These are phyloP conservation scores for Cylas formicarius DNA, from an alignment of 1,140 invertebrate genomes.

Conservation along the genomic window DNA sequence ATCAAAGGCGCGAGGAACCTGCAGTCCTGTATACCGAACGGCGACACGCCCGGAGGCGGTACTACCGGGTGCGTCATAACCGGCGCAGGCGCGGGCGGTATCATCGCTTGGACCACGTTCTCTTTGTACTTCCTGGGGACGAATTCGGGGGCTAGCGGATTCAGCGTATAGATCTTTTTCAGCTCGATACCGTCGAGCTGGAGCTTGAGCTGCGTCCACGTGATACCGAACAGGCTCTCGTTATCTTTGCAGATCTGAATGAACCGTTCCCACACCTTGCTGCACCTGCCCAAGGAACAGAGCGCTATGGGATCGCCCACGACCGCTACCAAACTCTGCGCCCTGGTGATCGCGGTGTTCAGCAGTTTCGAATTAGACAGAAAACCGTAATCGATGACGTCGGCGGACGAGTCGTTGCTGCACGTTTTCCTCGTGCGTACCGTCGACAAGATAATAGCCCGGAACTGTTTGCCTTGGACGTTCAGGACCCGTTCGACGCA, in stretches of 20 bases:
- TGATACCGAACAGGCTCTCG: conserved; percentile 69
- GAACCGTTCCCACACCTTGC: conserved; percentile 78
- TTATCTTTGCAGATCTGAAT: conserved; percentile 66
- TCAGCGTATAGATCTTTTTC: conserved; percentile 67
- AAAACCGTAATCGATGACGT: conserved; percentile 75
- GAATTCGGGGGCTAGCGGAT: conserved; percentile 78
- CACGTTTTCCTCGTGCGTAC: conserved; percentile 73
- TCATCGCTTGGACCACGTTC: conserved; percentile 1
- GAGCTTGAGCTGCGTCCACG: conserved; percentile 57
- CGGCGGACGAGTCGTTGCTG: conserved; percentile 47
- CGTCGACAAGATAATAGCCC: conserved; percentile 77
- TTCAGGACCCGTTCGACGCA: conserved; percentile 82
- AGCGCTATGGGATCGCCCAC: conserved; percentile 82
- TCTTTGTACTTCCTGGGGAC: conserved; percentile 47
- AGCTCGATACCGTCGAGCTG: conserved; percentile 68
- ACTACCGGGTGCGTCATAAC: conserved; percentile 13
- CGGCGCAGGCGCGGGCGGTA: conserved; percentile 7
- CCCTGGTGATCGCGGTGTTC: conserved; percentile 81
- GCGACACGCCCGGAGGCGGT: conserved; percentile 13
- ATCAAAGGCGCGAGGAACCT: conserved; percentile 13
- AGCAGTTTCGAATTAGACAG: conserved; percentile 77
- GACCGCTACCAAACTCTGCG: conserved; percentile 79
- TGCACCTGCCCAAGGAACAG: conserved; percentile 75
- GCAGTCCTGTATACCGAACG: conserved; percentile 12
- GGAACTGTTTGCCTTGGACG: conserved; percentile 85